A percentile compares a stretch with the other conserved stretches of the same genome.
These are phyloP conservation scores for Takifugu bimaculatus DNA, from an alignment of 2,113 vertebrate species.

Conservation along the genomic window DNA sequence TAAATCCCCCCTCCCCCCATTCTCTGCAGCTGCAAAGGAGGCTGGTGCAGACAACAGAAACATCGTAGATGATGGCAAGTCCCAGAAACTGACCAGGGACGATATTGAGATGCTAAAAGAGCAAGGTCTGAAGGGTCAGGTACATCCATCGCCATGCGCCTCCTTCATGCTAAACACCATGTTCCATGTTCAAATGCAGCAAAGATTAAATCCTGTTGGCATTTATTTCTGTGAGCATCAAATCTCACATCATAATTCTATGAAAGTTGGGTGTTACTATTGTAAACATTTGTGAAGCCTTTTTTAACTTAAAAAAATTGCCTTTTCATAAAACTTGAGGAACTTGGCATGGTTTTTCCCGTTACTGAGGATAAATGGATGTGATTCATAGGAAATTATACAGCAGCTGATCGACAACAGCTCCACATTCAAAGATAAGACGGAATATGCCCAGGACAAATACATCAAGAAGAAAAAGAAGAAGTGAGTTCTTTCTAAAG, in stretches of 20 bases:
- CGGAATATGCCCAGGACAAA: conserved; percentile 94
- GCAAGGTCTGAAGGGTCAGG: conserved; percentile 94
- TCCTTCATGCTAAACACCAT: not conserved
- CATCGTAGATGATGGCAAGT: conserved; percentile 95
- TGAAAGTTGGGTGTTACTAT: too few relatives aligned
- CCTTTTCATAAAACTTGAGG: too few relatives aligned
- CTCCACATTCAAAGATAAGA: conserved; percentile 93
- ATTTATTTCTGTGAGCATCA: too few relatives aligned
- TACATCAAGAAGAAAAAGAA: conserved; percentile 99
- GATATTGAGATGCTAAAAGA: conserved; percentile 97
- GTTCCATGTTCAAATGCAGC: too few relatives aligned
- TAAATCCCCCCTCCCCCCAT: not conserved
- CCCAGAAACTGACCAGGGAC: conserved; percentile 95
- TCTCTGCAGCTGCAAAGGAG: conserved; percentile 83
- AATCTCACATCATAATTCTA: too few relatives aligned
- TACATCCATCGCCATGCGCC: conserved; percentile 58
- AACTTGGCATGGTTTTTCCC: too few relatives aligned
- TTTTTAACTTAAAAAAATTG: too few relatives aligned
- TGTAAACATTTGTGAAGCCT: too few relatives aligned
- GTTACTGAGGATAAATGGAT: too few relatives aligned
- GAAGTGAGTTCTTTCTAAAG: conserved; percentile 81
- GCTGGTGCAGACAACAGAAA: conserved; percentile 95
- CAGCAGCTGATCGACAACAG: conserved; percentile 96
- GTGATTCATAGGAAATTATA: conserved; percentile 85
- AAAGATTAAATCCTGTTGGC: not conserved